phyloP scores from a whole-genome alignment of 2,113 vertebrate species.

The Bubo scandiacus region DNA sequence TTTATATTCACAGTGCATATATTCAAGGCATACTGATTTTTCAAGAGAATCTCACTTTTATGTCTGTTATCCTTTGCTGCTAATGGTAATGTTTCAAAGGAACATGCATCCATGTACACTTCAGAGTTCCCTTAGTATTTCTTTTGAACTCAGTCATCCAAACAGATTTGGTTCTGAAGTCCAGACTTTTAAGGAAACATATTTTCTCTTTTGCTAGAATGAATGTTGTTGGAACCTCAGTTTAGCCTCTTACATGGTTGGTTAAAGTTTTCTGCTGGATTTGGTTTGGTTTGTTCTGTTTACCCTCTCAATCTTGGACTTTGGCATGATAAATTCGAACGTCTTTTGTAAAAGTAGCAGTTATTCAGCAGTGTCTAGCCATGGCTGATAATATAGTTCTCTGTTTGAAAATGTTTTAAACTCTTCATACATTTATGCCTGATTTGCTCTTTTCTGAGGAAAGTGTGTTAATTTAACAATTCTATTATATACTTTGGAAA shows the following conservation, averaged over 20 bases:
- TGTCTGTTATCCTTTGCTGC: background rate
- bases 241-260: constrained; percentile 9
- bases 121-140: background rate
- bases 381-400: background rate
- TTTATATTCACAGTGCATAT: background rate
- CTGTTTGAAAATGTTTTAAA: background rate
- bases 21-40: background rate
- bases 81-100: background rate
- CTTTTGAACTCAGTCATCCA: background rate
- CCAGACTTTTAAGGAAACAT: constrained; percentile 51
- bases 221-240: background rate
- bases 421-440: background rate
- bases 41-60: background rate
- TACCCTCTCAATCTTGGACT: background rate
- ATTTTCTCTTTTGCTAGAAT: constrained; percentile 15
- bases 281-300: constrained; percentile 36
- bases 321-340: background rate
- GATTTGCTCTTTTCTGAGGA: background rate
- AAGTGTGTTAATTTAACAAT: background rate
- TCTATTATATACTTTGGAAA: background rate
- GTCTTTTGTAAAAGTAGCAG: background rate
- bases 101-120: background rate
- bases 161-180: background rate
- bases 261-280: constrained; percentile 10
- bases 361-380: background rate